phyloP scores from a whole-genome alignment of 2,797 vertebrate species.

The Rhodeus uyekii region DNA sequence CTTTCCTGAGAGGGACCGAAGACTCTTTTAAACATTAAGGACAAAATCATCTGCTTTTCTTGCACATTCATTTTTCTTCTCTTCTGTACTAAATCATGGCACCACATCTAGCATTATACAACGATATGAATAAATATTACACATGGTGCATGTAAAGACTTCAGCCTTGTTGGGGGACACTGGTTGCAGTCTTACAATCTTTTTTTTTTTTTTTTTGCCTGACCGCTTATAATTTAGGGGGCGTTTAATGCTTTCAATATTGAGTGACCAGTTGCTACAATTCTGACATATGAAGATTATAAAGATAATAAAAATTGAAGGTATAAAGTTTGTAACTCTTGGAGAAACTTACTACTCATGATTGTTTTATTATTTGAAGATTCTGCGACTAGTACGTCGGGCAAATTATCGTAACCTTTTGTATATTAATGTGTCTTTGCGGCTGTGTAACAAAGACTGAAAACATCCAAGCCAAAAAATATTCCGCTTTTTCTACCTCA shows the following conservation, averaged over 20 bases:
- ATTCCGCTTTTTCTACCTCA: slow-evolving; percentile 17
- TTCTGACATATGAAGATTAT: not conserved
- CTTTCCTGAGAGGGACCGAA: slow-evolving; percentile 12
- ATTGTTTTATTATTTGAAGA: not conserved
- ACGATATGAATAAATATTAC: not conserved
- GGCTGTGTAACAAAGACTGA: not conserved
- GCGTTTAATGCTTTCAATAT: not conserved
- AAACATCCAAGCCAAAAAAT: not conserved
- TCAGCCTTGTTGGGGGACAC: no score
- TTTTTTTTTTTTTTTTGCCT: no score
- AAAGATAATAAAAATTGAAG: slow-evolving; percentile 4
- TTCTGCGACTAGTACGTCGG: no score
- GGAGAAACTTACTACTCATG: no score
- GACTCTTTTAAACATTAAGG: not conserved
- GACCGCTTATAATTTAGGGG: no score
- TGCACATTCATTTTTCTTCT: not conserved
- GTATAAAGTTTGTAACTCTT: not conserved
- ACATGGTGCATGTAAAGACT: not conserved
- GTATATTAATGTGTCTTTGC: not conserved
- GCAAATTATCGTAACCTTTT: not conserved
- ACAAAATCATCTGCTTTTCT: not conserved
- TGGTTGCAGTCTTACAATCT: no score
- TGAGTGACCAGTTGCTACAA: not conserved
- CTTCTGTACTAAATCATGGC: not conserved
- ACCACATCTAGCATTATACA: not conserved